Evolutionary conservation across 2,113 vertebrate species (phyloP).

Genomic region (Protobothrops flavoviridis): DNA sequence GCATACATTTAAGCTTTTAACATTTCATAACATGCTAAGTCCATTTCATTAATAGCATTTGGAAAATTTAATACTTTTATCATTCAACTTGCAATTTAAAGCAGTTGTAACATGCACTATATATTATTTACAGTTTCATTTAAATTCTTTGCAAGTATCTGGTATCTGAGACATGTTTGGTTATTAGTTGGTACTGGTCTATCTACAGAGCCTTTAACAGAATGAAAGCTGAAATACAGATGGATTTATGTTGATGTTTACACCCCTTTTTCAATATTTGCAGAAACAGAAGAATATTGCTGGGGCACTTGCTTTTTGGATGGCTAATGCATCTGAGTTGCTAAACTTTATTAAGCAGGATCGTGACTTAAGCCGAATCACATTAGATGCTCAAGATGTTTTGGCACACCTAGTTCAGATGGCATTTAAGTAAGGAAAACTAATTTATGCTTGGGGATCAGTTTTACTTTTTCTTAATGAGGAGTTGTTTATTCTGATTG

Average conservation of each 20-base stretch:
- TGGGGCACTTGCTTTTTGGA: slow-evolving; percentile 98
- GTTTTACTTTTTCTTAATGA: not conserved
- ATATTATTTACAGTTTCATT: not conserved
- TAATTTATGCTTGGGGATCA: not conserved
- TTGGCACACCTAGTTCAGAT: slow-evolving; percentile 96
- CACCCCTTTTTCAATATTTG: slow-evolving; percentile 54
- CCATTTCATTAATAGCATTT: slow-evolving; percentile 30
- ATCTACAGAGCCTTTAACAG: slow-evolving; percentile 75
- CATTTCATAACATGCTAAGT: slow-evolving; percentile 28
- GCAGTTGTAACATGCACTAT: slow-evolving; percentile 5
- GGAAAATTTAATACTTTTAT: slow-evolving; percentile 27
- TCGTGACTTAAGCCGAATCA: slow-evolving; percentile 90
- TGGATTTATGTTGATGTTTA: slow-evolving; percentile 17
- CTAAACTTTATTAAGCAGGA: slow-evolving; percentile 99
- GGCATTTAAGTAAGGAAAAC: slow-evolving; percentile 90
- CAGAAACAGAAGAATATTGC: slow-evolving; percentile 99
- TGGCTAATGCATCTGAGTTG: slow-evolving; percentile 98
- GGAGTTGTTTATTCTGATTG: not conserved
- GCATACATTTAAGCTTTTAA: slow-evolving; percentile 46
- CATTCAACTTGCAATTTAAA: slow-evolving; percentile 23
- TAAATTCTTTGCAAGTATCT: slow-evolving; percentile 76
- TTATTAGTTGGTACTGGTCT: slow-evolving; percentile 80
- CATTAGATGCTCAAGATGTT: slow-evolving; percentile 93
- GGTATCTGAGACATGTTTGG: slow-evolving; percentile 74
- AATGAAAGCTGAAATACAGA: not conserved